Conservation (phyloP, 1,140 invertebrate species). For the Gyrodactylus salaris region DNA sequence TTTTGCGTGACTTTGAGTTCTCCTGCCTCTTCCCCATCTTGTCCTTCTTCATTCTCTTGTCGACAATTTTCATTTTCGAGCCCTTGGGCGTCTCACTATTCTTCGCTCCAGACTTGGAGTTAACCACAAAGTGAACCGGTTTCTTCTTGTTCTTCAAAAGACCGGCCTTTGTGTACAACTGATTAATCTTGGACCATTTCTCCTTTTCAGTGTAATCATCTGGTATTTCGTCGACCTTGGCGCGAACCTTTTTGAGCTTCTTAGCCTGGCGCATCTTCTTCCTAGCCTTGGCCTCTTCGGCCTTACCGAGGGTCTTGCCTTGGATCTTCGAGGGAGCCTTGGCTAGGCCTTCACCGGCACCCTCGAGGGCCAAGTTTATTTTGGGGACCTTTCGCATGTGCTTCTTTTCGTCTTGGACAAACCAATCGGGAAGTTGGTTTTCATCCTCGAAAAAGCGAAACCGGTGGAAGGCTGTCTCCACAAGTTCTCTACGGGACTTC, state of each 20-base stretch:
- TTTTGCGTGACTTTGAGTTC: not conserved
- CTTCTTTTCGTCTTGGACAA: conserved; percentile 58
- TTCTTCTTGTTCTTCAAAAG: conserved; percentile 25
- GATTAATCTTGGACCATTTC: conserved; percentile 55
- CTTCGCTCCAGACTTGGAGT: not conserved
- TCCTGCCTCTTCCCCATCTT: not conserved
- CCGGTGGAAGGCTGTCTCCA: conserved; percentile 12
- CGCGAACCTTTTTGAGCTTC: conserved; percentile 62
- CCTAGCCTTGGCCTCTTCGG: conserved; percentile 77
- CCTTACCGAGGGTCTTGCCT: conserved; percentile 73
- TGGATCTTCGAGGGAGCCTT: conserved; percentile 28
- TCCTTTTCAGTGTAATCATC: conserved; percentile 57
- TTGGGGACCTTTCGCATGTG: conserved; percentile 48
- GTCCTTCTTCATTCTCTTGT: conserved; percentile 6
- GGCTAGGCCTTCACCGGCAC: not conserved
- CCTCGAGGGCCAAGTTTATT: conserved; percentile 27
- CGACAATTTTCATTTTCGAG: conserved; percentile 2
- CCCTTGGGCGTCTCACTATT: not conserved
- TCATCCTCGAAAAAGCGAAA: conserved; percentile 30
- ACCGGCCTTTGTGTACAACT: conserved; percentile 65
- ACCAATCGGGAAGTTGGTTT: conserved; percentile 60
- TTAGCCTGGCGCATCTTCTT: conserved; percentile 48
- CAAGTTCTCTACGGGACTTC: conserved; percentile 16
- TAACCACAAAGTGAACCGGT: conserved; percentile 1
- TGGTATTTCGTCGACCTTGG: conserved; percentile 58